These are phyloP conservation scores for Cephus cinctus DNA, from an alignment of 1,140 invertebrate genomes.

Conservation along the genomic window DNA sequence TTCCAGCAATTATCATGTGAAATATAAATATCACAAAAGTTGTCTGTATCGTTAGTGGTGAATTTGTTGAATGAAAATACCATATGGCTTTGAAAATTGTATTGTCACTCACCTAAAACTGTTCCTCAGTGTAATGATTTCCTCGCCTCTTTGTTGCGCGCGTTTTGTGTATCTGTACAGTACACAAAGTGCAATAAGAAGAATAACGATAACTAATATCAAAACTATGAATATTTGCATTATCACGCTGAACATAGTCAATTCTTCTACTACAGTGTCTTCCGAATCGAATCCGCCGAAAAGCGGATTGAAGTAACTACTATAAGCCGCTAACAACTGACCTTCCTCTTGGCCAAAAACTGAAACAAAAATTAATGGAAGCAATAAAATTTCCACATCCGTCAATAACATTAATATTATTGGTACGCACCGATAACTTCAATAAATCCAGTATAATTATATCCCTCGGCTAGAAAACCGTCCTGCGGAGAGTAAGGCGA, in stretches of 20 bases:
- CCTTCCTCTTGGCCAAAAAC: constrained; percentile 38
- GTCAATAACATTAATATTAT: neutral
- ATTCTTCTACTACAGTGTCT: constrained; percentile 28
- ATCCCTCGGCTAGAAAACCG: constrained; percentile 69
- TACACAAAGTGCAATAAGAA: constrained; percentile 68
- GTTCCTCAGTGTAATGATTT: constrained; percentile 70
- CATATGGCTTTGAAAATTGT: no score
- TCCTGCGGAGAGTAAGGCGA: constrained; percentile 56
- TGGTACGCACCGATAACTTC: constrained; percentile 72
- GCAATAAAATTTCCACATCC: neutral
- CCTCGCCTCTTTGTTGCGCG: constrained; percentile 71
- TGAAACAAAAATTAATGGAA: constrained; percentile 19
- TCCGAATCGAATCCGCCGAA: constrained; percentile 42
- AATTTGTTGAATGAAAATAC: no score
- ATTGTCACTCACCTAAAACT: constrained; percentile 61
- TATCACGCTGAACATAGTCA: constrained; percentile 42
- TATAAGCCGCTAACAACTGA: constrained; percentile 43
- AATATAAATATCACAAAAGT: neutral
- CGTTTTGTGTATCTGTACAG: constrained; percentile 73
- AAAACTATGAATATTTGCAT: constrained; percentile 61
- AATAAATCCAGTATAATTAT: constrained; percentile 81
- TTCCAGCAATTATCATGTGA: constrained; percentile 9
- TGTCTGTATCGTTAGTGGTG: no score
- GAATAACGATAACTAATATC: constrained; percentile 64
- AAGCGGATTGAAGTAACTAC: constrained; percentile 44